Conservation (phyloP, 1,140 invertebrate genomes). For the Drosophila parabipectinata region DNA sequence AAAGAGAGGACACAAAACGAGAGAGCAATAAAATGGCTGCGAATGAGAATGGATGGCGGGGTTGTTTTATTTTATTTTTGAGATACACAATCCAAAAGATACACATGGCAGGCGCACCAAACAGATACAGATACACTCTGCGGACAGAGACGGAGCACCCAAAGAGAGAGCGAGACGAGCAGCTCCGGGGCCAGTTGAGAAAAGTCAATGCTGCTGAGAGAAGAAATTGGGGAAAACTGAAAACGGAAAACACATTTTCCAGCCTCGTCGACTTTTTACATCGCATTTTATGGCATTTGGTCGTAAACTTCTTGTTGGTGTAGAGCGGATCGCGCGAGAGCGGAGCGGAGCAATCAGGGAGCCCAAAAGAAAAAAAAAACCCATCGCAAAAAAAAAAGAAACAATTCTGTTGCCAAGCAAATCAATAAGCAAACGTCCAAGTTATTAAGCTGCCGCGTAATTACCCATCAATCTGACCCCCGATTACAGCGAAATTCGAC, state of each 20-base stretch:
- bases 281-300: slow-evolving; percentile 84
- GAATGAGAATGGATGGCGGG: slow-evolving; percentile 59
- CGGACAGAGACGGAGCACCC: slow-evolving; percentile 38
- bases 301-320: slow-evolving; percentile 84
- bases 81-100: slow-evolving; percentile 64
- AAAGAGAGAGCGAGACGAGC: slow-evolving; percentile 41
- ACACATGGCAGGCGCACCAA: slow-evolving; percentile 64
- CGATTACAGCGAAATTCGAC: slow-evolving; percentile 22
- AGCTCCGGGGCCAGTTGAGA: slow-evolving; percentile 11
- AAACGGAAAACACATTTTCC: slow-evolving; percentile 83
- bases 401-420: slow-evolving; percentile 5
- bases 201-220: slow-evolving; percentile 33
- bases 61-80: slow-evolving; percentile 58
- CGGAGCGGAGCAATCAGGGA: slow-evolving; percentile 43
- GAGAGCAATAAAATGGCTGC: slow-evolving; percentile 76
- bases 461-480: slow-evolving; percentile 19
- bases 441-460: slow-evolving; percentile 28
- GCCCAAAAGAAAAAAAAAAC: slow-evolving; percentile 26
- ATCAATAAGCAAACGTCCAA: slow-evolving; percentile 44
- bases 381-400: slow-evolving; percentile 4
- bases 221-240: slow-evolving; percentile 54
- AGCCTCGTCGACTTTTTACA: slow-evolving; percentile 83
- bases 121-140: slow-evolving; percentile 37
- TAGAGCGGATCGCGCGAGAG: slow-evolving; percentile 81
- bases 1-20: slow-evolving; percentile 49